These are phyloP conservation scores for Chondrilla cf. caribensis DNA, from an alignment of 37 sponge, comb jelly and placozoan genomes.

Conservation along the genomic window DNA sequence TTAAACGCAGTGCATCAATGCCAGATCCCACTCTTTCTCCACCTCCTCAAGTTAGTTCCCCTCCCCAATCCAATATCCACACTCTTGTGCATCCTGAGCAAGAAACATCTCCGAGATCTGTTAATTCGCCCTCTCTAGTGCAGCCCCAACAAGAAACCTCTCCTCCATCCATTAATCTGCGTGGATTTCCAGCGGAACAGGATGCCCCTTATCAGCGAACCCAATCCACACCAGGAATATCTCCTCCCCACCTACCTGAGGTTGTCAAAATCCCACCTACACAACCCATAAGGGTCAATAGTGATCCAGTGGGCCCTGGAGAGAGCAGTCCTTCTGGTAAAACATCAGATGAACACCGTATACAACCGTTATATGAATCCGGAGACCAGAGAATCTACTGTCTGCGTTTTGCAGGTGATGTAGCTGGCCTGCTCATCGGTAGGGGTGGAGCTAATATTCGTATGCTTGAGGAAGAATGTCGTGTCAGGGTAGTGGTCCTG, in stretches of 20 bases:
- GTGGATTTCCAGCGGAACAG: background rate
- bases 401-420: constrained; percentile 46
- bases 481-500: constrained; percentile 51
- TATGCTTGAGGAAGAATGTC: constrained; percentile 54
- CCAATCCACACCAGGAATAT: background rate
- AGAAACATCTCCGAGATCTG: no score
- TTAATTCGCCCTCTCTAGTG: no score
- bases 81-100: no score
- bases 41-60: no score
- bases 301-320: background rate
- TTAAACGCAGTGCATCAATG: no score
- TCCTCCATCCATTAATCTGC: no score
- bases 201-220: background rate
- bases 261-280: background rate
- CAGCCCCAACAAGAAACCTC: no score
- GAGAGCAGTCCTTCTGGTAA: background rate
- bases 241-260: background rate
- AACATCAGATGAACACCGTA: background rate
- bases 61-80: no score
- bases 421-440: constrained; percentile 74
- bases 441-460: constrained; percentile 63
- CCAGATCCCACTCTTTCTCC: no score
- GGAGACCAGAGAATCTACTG: constrained; percentile 1
- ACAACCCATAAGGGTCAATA: background rate
- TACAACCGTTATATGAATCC: background rate